Evolutionary conservation across 37 sponge, comb jelly and placozoan genomes (phyloP).

Genomic region (Ianthella basta): DNA sequence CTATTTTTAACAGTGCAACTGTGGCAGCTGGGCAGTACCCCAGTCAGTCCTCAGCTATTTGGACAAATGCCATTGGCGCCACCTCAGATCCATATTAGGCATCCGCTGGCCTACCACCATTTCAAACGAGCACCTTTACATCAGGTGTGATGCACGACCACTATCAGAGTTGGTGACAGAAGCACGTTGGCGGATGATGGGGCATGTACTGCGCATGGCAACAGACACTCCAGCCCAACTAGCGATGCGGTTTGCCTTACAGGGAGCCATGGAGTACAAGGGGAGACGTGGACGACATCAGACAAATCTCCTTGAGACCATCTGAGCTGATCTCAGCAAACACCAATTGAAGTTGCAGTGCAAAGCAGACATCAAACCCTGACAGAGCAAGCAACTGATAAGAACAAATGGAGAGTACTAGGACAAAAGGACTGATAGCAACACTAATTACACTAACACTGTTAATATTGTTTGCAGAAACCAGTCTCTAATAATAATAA

Average conservation of each 20-base stretch:
- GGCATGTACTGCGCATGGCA: constrained; percentile 21
- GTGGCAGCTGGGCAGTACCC: constrained; percentile 19
- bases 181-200: constrained; percentile 13
- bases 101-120: constrained; percentile 23
- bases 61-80: constrained; percentile 21
- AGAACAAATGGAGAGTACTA: not conserved
- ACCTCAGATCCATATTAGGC: constrained; percentile 16
- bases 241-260: constrained; percentile 3
- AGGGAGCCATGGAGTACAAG: constrained; percentile 2
- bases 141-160: constrained; percentile 7
- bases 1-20: constrained; percentile 28
- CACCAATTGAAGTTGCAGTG: not conserved
- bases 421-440: no score
- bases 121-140: constrained; percentile 25
- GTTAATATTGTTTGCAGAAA: no score
- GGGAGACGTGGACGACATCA: constrained; percentile 21
- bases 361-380: not conserved
- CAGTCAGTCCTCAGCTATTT: not conserved
- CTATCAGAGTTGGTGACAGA: constrained; percentile 35
- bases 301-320: constrained; percentile 17
- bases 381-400: constrained; percentile 4
- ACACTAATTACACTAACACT: no score
- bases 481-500: no score
- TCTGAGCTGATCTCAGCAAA: constrained; percentile 1
- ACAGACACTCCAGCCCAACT: constrained; percentile 15